A percentile compares a stretch with the other conserved stretches of the same genome.
phyloP scores from a whole-genome alignment of 1,140 invertebrate species.

The Diachasmimorpha longicaudata region DNA sequence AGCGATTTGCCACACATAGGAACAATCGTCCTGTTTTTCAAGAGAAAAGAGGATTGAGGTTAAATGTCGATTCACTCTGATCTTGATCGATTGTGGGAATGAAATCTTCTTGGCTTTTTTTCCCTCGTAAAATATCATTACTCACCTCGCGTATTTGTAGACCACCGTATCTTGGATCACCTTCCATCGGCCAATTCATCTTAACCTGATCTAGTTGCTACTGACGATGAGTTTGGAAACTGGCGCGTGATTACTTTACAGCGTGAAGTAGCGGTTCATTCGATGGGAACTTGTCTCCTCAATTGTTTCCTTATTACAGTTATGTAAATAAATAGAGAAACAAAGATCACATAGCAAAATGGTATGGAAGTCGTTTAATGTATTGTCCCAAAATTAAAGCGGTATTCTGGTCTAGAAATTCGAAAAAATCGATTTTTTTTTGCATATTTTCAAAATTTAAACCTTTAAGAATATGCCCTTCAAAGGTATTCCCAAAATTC shows the following conservation, averaged over 20 bases:
- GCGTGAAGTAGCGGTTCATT: conserved; percentile 31
- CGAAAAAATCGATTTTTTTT: too few relatives aligned
- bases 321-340: too few relatives aligned
- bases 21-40: conserved; percentile 52
- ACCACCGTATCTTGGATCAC: conserved; percentile 28
- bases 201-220: conserved; percentile 1
- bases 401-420: too few relatives aligned
- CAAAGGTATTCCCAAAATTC: too few relatives aligned
- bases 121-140: conserved; percentile 18
- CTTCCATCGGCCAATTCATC: conserved; percentile 11
- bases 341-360: too few relatives aligned
- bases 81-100: not conserved
- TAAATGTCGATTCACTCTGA: conserved; percentile 11
- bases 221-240: not conserved
- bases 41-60: conserved; percentile 4
- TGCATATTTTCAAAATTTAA: too few relatives aligned
- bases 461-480: too few relatives aligned
- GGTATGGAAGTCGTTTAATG: too few relatives aligned
- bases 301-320: too few relatives aligned
- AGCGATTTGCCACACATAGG: conserved; percentile 52
- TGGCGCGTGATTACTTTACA: not conserved
- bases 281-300: not conserved
- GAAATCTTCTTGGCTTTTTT: not conserved
- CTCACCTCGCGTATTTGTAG: conserved; percentile 44
- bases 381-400: too few relatives aligned